Evolutionary conservation across 2,888 invertebrate genomes (phyloP), one percentile per base, ranked within the genome.

Genomic region (Heliconius ismenius): DNA sequence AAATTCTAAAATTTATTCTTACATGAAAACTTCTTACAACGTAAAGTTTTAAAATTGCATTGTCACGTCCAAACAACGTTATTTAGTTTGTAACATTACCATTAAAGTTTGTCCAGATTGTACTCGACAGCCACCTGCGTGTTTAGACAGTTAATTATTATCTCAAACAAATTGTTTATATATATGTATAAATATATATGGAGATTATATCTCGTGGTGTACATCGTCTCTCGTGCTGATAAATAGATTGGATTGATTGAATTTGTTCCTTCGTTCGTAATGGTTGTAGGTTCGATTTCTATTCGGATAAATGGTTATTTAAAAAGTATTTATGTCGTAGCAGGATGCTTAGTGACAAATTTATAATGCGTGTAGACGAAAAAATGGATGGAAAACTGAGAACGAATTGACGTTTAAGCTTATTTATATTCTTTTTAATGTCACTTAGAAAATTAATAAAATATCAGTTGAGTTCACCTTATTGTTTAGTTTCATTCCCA

Each of bases 41-140:
- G 70, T 15, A 54, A 70, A 70, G 32, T 70, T 67, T 70, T 58
- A 58, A 24, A 70, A 70, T 70, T 36, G 70, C 70, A 70, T 58
- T 70, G 54, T 73, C 73, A 73, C 73, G 11, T 62, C 24, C 73
- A 43, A 73, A 64, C 18, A 69, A 43, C 26, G 75, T 43, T 70
- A 75, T 79, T 65, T 75, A 62, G 65, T 32, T 75, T 15, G 18
- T 77, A 79, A 75, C 74, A 36, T 39, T 73, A 73, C 76, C 63
- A 75, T 73, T 69, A 76, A 79, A 80, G 77, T 80, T 77, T 54
- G 62, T 15, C 32, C 74, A 75, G 76, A 78, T 77, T 79, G 74
- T 67, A 32, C 69, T 32, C 73, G 73, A 75, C 80, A 73, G 60
- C 73, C 65, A 78, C 79, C 73, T 79, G 77, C 79, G 68, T 79